These are phyloP conservation scores for Rhinoderma darwinii DNA, from an alignment of 2,113 vertebrate genomes.

Conservation along the genomic window DNA sequence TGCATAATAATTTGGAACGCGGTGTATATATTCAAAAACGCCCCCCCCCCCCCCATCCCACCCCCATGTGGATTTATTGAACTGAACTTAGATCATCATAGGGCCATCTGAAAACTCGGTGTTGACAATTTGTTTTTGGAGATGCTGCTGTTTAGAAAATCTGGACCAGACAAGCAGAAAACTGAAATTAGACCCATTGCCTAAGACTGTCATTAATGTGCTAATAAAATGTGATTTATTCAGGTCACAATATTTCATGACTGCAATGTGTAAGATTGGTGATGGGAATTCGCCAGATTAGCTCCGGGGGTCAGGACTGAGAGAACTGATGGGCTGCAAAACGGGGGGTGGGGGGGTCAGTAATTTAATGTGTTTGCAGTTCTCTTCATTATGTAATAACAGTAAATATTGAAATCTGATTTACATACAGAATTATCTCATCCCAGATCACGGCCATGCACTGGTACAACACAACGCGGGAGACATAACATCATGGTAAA, in stretches of 20 bases:
- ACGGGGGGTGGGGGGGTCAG: not conserved
- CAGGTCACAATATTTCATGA: constrained; percentile 49
- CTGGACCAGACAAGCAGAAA: constrained; percentile 27
- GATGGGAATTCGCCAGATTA: not conserved
- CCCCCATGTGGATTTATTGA: no score
- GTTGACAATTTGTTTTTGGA: not conserved
- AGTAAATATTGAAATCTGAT: not conserved
- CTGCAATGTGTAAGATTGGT: not conserved
- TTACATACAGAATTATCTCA: constrained; percentile 1
- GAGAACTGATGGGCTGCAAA: not conserved
- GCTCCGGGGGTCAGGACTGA: not conserved
- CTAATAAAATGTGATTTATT: constrained; percentile 57
- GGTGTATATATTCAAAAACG: no score
- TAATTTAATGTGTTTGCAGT: constrained; percentile 1
- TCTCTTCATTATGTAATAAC: not conserved
- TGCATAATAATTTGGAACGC: no score
- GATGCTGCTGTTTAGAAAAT: not conserved
- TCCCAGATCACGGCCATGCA: not conserved
- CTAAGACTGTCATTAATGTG: constrained; percentile 18
- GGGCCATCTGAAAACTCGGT: not conserved
- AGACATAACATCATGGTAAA: no score
- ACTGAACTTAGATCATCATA: no score
- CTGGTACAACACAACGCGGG: no score
- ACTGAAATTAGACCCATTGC: not conserved
- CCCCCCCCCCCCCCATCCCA: no score